Base-by-base conservation (phyloP, 2,888 invertebrate genomes). In the Dryadula phaetusa region DNA sequence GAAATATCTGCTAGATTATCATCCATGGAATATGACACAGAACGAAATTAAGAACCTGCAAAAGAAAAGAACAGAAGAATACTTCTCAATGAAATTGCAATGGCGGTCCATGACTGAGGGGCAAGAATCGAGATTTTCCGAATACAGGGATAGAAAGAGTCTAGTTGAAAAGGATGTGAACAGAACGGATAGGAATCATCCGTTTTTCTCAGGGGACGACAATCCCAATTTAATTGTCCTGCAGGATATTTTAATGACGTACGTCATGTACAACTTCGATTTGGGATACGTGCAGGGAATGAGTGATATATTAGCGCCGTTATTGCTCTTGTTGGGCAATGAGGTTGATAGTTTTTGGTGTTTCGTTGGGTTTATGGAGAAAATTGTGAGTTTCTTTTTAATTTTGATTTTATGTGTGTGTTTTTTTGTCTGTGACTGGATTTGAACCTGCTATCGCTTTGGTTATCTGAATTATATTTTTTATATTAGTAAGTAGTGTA, bases 321-420 rank as follows among this genome's bases (percentile, higher is more conserved):
- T 99, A 77, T 90, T 99, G 64, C 95, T 96, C 80, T 94, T 99
- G 53, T 94, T 99, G 93, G 95, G 96, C 73, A 96, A 98, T 82
- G 99, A 99, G 87, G 97, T 98, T 3, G 99, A 99, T 83, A 96
- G 98, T 0, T 99, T 99, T 92, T 99, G 99, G 99, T 98, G 99
- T 87, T 99, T 99, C 84, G 98, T 97, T 42, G 99, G 99, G 8
- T 98, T 99, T 78, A 99, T 99, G 98, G 96, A 99, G 69, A 95
- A 95, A 93, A 96, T 99, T 85, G 98, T 98, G 85, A 94, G 95
- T 92, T 70, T 70, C 16, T 18, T 34, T 61, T 63, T 52, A 32
- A 10, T 42, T 28, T 20, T 32, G 10, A n/a, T 40, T 42, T 40
- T 32, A 14, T 12, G 10, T 32, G 34, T 61, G 8, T 34, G 8